A percentile compares a stretch with the other conserved stretches of the same genome.
phyloP scores from a whole-genome alignment of 1,140 invertebrate species.

The Heliconius himera region DNA sequence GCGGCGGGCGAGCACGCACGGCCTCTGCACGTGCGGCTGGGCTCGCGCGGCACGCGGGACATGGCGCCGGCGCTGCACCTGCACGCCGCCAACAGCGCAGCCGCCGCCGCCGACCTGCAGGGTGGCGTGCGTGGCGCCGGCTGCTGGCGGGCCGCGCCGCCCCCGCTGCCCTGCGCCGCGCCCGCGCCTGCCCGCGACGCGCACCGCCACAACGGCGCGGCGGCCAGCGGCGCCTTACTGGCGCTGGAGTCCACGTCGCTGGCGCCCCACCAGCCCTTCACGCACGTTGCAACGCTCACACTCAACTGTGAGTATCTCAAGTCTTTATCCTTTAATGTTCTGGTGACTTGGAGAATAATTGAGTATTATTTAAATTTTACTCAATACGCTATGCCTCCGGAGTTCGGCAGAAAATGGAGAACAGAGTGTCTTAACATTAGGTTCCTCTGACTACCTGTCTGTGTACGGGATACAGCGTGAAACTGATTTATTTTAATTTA shows the following conservation, averaged over 20 bases:
- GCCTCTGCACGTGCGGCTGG: constrained; percentile 69
- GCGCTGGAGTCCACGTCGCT: constrained; percentile 50
- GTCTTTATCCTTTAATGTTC: too few relatives aligned
- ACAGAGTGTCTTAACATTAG: too few relatives aligned
- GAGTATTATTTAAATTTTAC: too few relatives aligned
- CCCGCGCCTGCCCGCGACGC: constrained; percentile 20
- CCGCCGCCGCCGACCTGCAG: constrained; percentile 45
- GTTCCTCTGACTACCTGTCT: too few relatives aligned
- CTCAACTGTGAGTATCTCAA: constrained; percentile 87
- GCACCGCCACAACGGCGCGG: constrained; percentile 43
- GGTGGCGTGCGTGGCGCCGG: constrained; percentile 51
- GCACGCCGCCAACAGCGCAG: constrained; percentile 64
- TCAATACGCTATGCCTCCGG: too few relatives aligned
- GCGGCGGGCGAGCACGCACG: constrained; percentile 63
- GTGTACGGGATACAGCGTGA: not conserved
- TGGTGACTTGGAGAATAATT: too few relatives aligned
- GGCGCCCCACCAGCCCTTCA: constrained; percentile 56
- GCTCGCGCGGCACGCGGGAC: constrained; percentile 61
- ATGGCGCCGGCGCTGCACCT: constrained; percentile 57
- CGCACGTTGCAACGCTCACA: constrained; percentile 86
- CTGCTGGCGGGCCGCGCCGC: constrained; percentile 47
- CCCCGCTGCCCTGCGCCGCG: constrained; percentile 42
- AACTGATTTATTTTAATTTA: too few relatives aligned
- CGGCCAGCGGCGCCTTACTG: constrained; percentile 47
- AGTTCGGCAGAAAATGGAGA: too few relatives aligned